Conservation (phyloP, 37 sponge, comb jelly and placozoan species). For the Diacarnus erythraeanus region DNA sequence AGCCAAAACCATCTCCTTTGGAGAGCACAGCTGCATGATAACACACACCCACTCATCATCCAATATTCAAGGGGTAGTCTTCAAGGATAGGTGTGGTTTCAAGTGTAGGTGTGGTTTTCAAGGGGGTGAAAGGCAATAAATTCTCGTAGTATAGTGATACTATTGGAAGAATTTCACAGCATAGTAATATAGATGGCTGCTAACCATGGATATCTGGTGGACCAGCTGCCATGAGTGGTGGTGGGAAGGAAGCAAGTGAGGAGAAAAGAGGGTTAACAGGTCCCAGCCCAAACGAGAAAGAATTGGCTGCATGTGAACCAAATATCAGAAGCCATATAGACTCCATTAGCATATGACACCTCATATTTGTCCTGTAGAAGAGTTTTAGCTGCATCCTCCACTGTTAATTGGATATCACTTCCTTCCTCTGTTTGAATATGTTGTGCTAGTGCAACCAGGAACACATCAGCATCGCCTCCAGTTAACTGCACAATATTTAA, state of each 20-base stretch:
- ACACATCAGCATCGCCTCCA: conserved; percentile 17
- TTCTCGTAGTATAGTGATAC: no score
- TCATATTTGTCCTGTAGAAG: conserved; percentile 23
- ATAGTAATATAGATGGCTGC: no score
- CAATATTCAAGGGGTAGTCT: no score
- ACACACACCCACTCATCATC: no score
- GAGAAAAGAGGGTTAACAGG: conserved; percentile 26
- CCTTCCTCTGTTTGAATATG: not conserved
- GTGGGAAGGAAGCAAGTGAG: conserved; percentile 18
- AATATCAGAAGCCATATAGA: not conserved
- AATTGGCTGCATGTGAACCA: not conserved
- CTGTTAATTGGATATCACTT: not conserved
- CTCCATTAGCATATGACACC: not conserved
- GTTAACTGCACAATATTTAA: conserved; percentile 7
- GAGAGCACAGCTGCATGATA: conserved; percentile 39
- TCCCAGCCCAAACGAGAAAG: conserved; percentile 55
- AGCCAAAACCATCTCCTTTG: conserved; percentile 74
- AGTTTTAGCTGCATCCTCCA: not conserved
- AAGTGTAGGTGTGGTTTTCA: no score
- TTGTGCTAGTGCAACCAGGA: conserved; percentile 18
- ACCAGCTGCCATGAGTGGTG: conserved; percentile 31
- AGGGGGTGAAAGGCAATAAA: no score
- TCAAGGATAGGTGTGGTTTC: no score
- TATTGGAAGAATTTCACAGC: no score
- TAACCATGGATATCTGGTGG: conserved; percentile 2